Conservation (phyloP, 2,797 vertebrate genomes). For the Neoniphon sammara region DNA sequence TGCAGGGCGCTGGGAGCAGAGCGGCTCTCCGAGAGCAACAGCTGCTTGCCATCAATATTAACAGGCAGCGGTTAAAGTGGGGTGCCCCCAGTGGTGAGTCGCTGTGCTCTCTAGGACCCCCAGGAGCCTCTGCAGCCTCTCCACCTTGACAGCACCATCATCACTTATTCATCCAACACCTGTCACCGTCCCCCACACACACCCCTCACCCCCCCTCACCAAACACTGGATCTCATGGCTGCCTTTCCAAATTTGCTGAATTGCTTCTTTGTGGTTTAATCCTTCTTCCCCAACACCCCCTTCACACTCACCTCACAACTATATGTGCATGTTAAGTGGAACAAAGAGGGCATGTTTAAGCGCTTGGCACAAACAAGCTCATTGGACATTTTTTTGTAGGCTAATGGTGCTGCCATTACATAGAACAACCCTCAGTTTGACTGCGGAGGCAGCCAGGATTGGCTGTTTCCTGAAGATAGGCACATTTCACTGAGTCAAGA, state of each 20-base stretch:
- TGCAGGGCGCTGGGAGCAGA: neutral
- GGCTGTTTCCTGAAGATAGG: conserved; percentile 7
- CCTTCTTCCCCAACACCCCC: neutral
- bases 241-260: conserved; percentile 49
- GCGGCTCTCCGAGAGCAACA: conserved; percentile 38
- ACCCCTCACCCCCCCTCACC: neutral
- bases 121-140: conserved; percentile 15
- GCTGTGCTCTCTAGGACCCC: conserved; percentile 1
- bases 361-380: conserved; percentile 3
- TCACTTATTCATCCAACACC: conserved; percentile 71
- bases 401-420: conserved; percentile 4
- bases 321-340: conserved; percentile 22
- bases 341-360: conserved; percentile 6
- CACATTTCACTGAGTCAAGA: conserved; percentile 3
- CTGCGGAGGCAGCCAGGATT: conserved; percentile 5
- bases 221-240: conserved; percentile 19
- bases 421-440: conserved; percentile 9
- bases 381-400: conserved; percentile 17
- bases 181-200: conserved; percentile 41
- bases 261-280: conserved; percentile 44
- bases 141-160: conserved; percentile 45
- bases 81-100: conserved; percentile 22
- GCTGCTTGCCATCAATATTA: conserved; percentile 68
- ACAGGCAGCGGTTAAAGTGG: conserved; percentile 35
- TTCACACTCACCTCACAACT: neutral